phyloP scores from a whole-genome alignment of 2,888 invertebrate genomes.

The Nymphalis c-album region DNA sequence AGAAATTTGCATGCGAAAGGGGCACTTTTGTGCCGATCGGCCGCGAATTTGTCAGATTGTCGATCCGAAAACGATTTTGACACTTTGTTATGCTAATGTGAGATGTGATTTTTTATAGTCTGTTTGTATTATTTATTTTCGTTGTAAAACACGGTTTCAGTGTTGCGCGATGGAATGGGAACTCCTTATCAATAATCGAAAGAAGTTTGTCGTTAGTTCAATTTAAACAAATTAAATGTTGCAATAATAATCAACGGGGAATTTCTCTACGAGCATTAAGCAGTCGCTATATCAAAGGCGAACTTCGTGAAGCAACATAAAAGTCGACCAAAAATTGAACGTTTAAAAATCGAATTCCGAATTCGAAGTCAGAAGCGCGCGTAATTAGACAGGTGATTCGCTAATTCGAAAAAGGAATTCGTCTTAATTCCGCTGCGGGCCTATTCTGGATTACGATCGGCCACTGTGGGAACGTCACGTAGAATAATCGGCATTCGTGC shows the following conservation, averaged over 20 bases:
- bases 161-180: not conserved
- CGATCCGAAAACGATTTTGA: slow-evolving; percentile 70
- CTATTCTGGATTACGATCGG: slow-evolving; percentile 53
- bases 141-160: slow-evolving; percentile 16
- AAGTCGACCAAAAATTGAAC: slow-evolving; percentile 28
- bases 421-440: slow-evolving; percentile 61
- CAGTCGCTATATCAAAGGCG: slow-evolving; percentile 15
- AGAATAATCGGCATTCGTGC: slow-evolving; percentile 71
- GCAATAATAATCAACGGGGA: slow-evolving; percentile 1
- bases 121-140: slow-evolving; percentile 21
- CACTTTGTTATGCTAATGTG: slow-evolving; percentile 78
- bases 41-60: slow-evolving; percentile 79
- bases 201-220: not conserved
- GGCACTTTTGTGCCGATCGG: slow-evolving; percentile 77
- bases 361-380: slow-evolving; percentile 47
- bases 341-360: slow-evolving; percentile 50
- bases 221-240: slow-evolving; percentile 8
- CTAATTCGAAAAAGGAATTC: slow-evolving; percentile 76
- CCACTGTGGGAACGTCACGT: slow-evolving; percentile 79
- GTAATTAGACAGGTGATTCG: slow-evolving; percentile 80
- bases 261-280: slow-evolving; percentile 10
- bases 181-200: not conserved
- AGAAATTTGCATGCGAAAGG: slow-evolving; percentile 77
- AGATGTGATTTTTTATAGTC: slow-evolving; percentile 28
- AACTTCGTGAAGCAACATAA: slow-evolving; percentile 17